phyloP scores from a whole-genome alignment of 2,797 vertebrate genomes.

The Vultur gryphus region DNA sequence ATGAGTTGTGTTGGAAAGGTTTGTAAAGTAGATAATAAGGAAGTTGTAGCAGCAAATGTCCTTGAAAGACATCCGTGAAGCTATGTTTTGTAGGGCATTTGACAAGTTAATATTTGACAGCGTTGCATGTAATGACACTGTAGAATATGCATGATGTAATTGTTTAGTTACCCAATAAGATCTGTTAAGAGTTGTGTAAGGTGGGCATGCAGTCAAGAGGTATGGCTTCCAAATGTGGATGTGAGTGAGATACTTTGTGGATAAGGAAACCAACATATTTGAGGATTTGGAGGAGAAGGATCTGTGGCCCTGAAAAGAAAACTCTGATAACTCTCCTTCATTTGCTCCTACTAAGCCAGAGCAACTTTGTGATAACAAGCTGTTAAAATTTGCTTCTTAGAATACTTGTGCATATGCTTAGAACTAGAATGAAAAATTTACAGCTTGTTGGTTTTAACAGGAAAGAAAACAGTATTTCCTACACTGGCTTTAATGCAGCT shows the following conservation, averaged over 20 bases:
- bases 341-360: neutral
- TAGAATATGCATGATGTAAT: neutral
- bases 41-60: neutral
- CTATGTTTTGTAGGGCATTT: neutral
- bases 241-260: neutral
- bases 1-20: conserved; percentile 24
- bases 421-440: neutral
- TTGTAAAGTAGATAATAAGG: conserved; percentile 25
- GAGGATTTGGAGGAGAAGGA: neutral
- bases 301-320: neutral
- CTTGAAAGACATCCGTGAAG: neutral
- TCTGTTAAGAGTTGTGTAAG: neutral
- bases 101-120: conserved; percentile 27
- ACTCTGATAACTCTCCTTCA: neutral
- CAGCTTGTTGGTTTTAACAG: neutral
- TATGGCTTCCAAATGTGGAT: neutral
- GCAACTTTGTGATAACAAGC: neutral
- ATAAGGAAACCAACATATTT: neutral
- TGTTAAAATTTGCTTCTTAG: neutral
- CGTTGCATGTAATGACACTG: neutral
- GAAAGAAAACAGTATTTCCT: neutral
- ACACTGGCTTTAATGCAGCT: neutral
- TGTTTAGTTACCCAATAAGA: neutral
- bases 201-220: neutral
- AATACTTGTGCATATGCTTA: neutral